Base-by-base conservation (phyloP, 2,888 invertebrate genomes). In the Cetonia aurata region DNA sequence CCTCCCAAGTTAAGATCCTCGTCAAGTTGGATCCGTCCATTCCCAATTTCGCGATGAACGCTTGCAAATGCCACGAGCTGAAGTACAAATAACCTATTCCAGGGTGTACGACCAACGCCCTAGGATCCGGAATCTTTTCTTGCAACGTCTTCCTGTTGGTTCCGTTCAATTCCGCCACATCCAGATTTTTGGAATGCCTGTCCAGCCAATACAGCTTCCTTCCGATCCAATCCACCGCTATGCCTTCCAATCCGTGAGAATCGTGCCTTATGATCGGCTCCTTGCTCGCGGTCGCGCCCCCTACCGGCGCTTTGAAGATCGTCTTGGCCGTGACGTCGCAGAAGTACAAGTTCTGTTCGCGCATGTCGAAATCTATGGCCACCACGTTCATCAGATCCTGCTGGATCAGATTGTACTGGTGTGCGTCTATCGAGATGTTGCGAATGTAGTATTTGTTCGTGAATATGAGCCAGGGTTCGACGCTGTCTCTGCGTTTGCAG, bases 371-470 rank as follows among this genome's bases (percentile, higher is more conserved):
- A 82, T 99, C 99, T 53, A 99, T 87, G 0, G 98, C 98, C 0
- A 99, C 98, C 0, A 97, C 98, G 82, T 98, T 99, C 87, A 96
- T 93, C 19, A 99, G 89, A 81, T 98, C 98, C 83, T 97, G 96
- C 79, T 96, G 95, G 79, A 97, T 91, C 13, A 97, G 87, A 79
- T 92, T 93, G 82, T 98, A 98, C 9, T 89, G 86, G 3, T 89
- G 86, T 0, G 96, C 98, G 81, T 98, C 98, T 0, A 92, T 88
- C 0, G 97, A 95, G 91, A 99, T 94, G 80, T 98, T 98, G 66
- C 99, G 88, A 1, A 99, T 93, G 84, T 99, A 99, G 84, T 99
- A 99, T 80, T 98, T 96, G 83, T 99, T 99, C 12, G 97, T 96
- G 82, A 98, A 96, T 67, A 98, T 89, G 13, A 98, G 85, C 96